A percentile compares a stretch with the other conserved stretches of the same genome.
These are phyloP conservation scores for Falco novaeseelandiae DNA, from an alignment of 2,797 vertebrate species.

Conservation along the genomic window DNA sequence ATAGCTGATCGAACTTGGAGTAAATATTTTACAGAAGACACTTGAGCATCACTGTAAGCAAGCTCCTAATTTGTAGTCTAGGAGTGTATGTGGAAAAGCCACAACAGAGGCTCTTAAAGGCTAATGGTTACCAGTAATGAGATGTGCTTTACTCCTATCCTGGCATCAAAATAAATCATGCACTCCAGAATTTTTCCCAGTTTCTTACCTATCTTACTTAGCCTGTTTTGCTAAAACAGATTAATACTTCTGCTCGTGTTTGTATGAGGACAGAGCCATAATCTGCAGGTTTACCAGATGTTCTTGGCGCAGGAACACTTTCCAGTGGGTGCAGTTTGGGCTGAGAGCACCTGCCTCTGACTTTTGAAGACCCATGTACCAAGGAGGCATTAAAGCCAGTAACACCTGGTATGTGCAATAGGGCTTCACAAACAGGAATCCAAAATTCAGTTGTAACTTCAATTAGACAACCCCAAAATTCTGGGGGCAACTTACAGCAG, in stretches of 20 bases:
- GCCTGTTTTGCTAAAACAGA: background rate
- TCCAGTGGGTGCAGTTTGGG: background rate
- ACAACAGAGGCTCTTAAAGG: background rate
- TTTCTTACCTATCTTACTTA: background rate
- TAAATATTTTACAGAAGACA: background rate
- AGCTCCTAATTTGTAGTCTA: background rate
- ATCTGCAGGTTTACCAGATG: background rate
- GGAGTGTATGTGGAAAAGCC: accelerated
- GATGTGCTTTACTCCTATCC: background rate
- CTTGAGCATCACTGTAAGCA: background rate
- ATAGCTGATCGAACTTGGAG: accelerated
- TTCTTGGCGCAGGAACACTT: background rate
- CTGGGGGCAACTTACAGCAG: background rate
- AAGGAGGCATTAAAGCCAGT: background rate
- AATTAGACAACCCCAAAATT: background rate
- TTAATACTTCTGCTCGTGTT: background rate
- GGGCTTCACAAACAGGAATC: background rate
- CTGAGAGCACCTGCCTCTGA: background rate
- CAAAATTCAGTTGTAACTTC: background rate
- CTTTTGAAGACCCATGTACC: background rate
- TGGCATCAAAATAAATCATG: background rate
- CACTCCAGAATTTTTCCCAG: background rate
- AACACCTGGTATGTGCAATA: background rate
- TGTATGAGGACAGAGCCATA: background rate
- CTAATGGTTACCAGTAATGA: background rate